Evolutionary conservation across 37 sponge, comb jelly and placozoan genomes (phyloP), one percentile per base, ranked within the genome.

Genomic region (Oscarella lobularis): DNA sequence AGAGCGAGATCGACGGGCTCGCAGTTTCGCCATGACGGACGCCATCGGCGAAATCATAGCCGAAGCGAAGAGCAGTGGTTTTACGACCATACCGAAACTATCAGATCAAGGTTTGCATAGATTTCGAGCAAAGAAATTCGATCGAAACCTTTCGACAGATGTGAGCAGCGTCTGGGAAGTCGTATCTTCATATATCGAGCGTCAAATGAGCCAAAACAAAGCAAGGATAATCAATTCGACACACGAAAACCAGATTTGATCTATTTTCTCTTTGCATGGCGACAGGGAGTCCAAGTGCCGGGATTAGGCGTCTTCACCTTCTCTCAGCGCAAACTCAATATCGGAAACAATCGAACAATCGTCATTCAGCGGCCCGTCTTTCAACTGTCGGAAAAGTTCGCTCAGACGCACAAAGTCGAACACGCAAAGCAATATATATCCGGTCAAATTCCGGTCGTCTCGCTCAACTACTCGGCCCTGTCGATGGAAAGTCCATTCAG

Each of bases 241-340:
- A n/a, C n/a, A n/a, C n/a, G n/a, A n/a, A n/a, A n/a, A n/a, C n/a
- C n/a, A n/a, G n/a, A n/a, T n/a, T n/a, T n/a, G n/a, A n/a, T n/a
- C n/a, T n/a, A n/a, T n/a, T n/a, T n/a, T n/a, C n/a, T n/a, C n/a
- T n/a, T n/a, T n/a, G n/a, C n/a, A n/a, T n/a, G 31, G 33, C 31
- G 38, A 1, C 39, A 93, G 90, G 94, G 90, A n/a, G 90, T 87
- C 14, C 76, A 72, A 39, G 39, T 93, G 35, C 81, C 74, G 4
- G 87, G 90, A 0, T 73, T 93, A 38, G 94, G 94, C 0, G 32
- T 72, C 37, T 93, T 93, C 79, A 83, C 94, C 2, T 84, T 93
- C 79, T 80, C 87, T 3, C 66, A 80, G 66, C 80, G 68, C 35
- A 87, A 78, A 66, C 35, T 87, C 31, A 85, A 89, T 32, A 31